Evolutionary conservation across 2,113 vertebrate genomes (phyloP).

Genomic region (Uria aalge): DNA sequence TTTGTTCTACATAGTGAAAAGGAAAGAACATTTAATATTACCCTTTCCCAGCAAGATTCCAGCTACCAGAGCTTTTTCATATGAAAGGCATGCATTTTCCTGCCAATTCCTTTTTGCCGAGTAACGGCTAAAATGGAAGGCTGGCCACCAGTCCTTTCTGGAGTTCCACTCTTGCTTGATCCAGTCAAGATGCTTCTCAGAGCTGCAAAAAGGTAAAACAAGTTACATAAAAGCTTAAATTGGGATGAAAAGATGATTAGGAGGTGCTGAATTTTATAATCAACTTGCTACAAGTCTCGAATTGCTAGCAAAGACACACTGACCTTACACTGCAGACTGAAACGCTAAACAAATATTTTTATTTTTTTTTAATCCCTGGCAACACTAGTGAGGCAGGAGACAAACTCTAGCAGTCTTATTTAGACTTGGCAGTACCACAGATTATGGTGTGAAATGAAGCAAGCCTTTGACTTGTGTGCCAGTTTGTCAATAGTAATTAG

Average conservation of each 20-base stretch:
- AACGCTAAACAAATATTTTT: not conserved
- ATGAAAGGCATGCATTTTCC: slow-evolving; percentile 68
- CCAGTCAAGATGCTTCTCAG: slow-evolving; percentile 50
- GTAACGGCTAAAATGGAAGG: slow-evolving; percentile 84
- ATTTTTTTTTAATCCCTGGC: not conserved
- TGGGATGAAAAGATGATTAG: not conserved
- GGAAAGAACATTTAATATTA: slow-evolving; percentile 49
- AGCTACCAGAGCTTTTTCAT: slow-evolving; percentile 77
- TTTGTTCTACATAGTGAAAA: not conserved
- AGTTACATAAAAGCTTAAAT: not conserved
- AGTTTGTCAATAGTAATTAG: not conserved
- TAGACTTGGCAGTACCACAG: not conserved
- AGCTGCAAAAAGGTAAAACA: not conserved
- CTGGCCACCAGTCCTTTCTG: slow-evolving; percentile 87
- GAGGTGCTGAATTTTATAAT: not conserved
- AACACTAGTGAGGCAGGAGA: not conserved
- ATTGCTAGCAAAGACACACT: not conserved
- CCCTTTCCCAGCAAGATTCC: slow-evolving; percentile 75
- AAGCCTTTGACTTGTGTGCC: not conserved
- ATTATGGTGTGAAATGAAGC: not conserved
- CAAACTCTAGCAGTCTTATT: not conserved
- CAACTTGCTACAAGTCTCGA: not conserved
- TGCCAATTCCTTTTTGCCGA: slow-evolving; percentile 76
- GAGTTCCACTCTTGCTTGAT: slow-evolving; percentile 75
- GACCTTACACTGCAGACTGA: not conserved